Percentiles rank a stretch among this genome's conserved stretches.
Conservation (phyloP, 2,113 vertebrate genomes). For the Nyctibius bracteatus region DNA sequence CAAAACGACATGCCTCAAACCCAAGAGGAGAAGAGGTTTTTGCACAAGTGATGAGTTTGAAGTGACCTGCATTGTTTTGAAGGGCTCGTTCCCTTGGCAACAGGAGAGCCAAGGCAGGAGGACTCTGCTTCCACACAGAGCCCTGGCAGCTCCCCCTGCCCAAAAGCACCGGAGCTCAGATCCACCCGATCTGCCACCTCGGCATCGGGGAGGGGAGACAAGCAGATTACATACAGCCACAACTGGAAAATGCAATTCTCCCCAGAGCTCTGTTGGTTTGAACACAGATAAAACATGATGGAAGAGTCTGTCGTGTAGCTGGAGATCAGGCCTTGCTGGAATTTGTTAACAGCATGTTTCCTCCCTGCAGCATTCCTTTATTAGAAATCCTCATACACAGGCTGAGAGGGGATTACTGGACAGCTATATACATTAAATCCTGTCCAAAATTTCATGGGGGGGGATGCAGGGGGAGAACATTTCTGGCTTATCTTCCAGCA, state of each 20-base stretch:
- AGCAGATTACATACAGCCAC: background rate
- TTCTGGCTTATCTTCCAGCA: background rate
- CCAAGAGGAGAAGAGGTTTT: background rate
- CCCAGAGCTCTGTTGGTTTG: background rate
- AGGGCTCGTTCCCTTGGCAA: constrained; percentile 40
- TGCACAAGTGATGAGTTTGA: background rate
- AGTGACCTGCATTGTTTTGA: constrained; percentile 11
- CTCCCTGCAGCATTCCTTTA: background rate
- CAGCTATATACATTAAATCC: background rate
- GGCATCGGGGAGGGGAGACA: background rate
- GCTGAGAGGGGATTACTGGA: background rate
- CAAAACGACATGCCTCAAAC: background rate
- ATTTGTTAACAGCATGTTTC: background rate
- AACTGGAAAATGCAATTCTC: background rate
- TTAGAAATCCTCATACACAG: background rate
- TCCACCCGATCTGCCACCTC: background rate
- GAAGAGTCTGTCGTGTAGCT: background rate
- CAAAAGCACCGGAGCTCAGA: background rate
- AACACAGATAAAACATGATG: background rate
- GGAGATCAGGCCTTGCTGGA: background rate
- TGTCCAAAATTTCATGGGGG: background rate
- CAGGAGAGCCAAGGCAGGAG: background rate
- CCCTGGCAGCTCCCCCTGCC: background rate
- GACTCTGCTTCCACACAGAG: background rate
- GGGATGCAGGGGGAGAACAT: background rate